These are phyloP conservation scores for Camponotus fellah DNA, from an alignment of 2,888 invertebrate species.

Conservation along the genomic window DNA sequence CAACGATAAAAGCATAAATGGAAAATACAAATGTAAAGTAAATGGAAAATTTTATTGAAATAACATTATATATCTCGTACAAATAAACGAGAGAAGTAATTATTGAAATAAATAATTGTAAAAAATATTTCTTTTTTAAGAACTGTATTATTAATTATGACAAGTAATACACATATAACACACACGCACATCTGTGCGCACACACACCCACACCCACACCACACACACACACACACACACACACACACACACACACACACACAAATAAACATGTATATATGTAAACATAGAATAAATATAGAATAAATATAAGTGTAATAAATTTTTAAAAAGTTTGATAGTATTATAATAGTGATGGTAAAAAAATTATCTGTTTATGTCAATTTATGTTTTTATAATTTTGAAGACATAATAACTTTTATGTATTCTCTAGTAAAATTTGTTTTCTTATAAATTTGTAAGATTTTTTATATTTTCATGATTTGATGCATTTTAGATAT, in stretches of 20 bases:
- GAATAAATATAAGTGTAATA: background rate
- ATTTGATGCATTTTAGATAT: background rate
- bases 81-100: background rate
- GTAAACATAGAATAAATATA: background rate
- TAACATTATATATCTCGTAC: background rate
- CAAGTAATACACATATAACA: background rate
- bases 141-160: background rate
- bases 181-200: too few relatives aligned
- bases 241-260: background rate
- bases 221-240: background rate
- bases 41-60: constrained; percentile 9
- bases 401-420: background rate
- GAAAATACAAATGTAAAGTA: constrained; percentile 7
- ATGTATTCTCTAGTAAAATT: background rate
- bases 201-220: background rate
- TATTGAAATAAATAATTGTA: background rate
- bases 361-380: background rate
- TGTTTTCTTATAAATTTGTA: background rate
- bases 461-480: background rate
- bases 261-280: background rate
- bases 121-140: background rate
- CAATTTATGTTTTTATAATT: background rate
- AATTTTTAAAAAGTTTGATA: background rate
- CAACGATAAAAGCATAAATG: constrained; percentile 3
- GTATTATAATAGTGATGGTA: background rate